Evolutionary conservation across 2,113 vertebrate genomes (phyloP), one percentile per base, ranked within the genome.

Genomic region (Excalfactoria chinensis): DNA sequence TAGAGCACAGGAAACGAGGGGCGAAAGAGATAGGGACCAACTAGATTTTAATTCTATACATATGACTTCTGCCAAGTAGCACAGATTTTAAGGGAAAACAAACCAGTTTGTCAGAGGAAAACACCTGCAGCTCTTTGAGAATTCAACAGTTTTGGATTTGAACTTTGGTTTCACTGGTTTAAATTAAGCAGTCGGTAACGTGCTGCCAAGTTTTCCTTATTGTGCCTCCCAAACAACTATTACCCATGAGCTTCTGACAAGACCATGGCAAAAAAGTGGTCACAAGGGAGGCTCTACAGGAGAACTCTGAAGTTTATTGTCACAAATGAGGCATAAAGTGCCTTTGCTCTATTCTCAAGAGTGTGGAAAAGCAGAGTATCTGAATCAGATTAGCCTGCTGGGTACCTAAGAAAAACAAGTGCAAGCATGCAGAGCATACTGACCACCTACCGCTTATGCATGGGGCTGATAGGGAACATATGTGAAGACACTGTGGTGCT

Each of bases 101-200:
- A 92, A 48, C 25, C 46, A 93, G 75, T 73, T 34, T 28, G 70
- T 63, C 30, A 3, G 8, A 9, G 60, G 91, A 91, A 97, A 97
- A 86, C 92, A 97, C 85, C 96, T 97, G 96, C 91, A 53, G 62
- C 37, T 85, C 67, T 60, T 49, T 8, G 32, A 68, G 63, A 72
- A 9, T 21, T 46, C 22, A 63, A 88, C 85, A 48, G 74, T 58
- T 55, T 43, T 79, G 30, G 88, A 48, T 58, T 67, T 69, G 23
- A 69, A 81, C 64, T 92, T 86, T 87, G 22, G 62, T 85, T 82
- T 67, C 86, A 49, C 1, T 1, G 0, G 72, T 85, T 71, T 87
- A 77, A 93, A 90, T 43, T 34, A 77, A 63, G 40, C 68, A 76
- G 56, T 69, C 19, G 79, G 41, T 51, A 64, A 77, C 3, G 9